phyloP scores from a whole-genome alignment of 2,113 vertebrate genomes.

The Pleuronectes platessa region DNA sequence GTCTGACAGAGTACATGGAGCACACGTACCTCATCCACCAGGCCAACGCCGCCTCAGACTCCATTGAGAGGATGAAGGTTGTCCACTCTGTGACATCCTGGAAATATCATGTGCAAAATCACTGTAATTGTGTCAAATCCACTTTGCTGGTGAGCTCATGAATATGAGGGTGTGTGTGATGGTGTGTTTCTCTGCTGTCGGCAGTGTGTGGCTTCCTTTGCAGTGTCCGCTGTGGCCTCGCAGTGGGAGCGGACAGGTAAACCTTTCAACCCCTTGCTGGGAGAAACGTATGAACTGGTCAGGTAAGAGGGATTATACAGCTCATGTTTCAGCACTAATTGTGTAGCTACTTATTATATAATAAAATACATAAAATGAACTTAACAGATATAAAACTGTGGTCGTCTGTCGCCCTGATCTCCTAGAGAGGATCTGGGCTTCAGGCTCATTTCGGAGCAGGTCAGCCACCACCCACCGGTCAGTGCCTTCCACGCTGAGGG shows the following conservation, averaged over 20 bases:
- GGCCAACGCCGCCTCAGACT: conserved; percentile 86
- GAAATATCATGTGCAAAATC: neutral
- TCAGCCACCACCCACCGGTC: conserved; percentile 97
- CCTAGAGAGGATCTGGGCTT: conserved; percentile 95
- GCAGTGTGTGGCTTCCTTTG: conserved; percentile 95
- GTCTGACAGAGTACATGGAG: conserved; percentile 98
- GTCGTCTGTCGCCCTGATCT: neutral
- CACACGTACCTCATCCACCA: conserved; percentile 96
- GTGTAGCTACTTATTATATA: neutral
- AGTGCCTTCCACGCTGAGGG: conserved; percentile 98
- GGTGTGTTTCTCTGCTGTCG: neutral
- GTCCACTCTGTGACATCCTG: neutral
- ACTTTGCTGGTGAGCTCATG: neutral
- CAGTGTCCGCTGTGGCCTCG: conserved; percentile 96
- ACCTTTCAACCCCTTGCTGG: conserved; percentile 96
- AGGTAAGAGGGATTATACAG: conserved; percentile 80
- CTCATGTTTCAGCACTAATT: neutral
- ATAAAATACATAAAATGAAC: neutral
- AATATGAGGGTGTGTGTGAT: conserved; percentile 3
- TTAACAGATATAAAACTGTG: neutral
- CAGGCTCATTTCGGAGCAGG: conserved; percentile 96
- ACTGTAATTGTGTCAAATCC: neutral
- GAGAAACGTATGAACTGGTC: conserved; percentile 96
- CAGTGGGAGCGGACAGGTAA: conserved; percentile 99
- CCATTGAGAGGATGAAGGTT: conserved; percentile 96